Base-by-base conservation (phyloP, 2,888 invertebrate species). In the Eudemis profundana region DNA sequence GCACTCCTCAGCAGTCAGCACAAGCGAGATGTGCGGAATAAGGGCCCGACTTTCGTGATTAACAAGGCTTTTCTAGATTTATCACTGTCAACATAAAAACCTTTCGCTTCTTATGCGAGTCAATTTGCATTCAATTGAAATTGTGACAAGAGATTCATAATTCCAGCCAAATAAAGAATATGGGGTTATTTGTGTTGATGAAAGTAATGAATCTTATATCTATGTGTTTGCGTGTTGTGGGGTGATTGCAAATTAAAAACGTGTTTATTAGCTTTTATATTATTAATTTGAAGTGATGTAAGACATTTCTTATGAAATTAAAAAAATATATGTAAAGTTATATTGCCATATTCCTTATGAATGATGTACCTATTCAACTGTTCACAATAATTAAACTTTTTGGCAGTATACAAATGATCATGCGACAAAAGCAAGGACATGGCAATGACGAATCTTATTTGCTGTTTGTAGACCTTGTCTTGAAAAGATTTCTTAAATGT, bases 401-500 rank as follows among this genome's bases (percentile, higher is more conserved):
- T 27, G 36, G 7, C 23, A 38, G 27, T 36, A 46, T 10, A 62
- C 14, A 29, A 61, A 40, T 62, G 19, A 46, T 23, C 38, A 54
- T 27, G 14, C 10, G 47, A 38, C 40, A 40, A 40, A 49, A 42
- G 15, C 56, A 47, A 56, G 36, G 38, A 38, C 42, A 17, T 42
- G 3, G 42, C 29, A 56, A 56, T 51, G 61, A 46, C 51, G 23
- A 53, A 42, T 42, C 33, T 19, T 15, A 17, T 38, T 38, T 10
- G 23, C n/a, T 36, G 7, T 15, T 42, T n/a, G 19, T 4, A 27
- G 29, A 50, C 14, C 47, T n/a, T 47, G 27, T 27, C 14, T 47
- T 21, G 47, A 47, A 47, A 19, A 50, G 4, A 17, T 29, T 63
- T 33, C 56, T 49, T 57, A 42, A 50, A 57, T 57, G 50, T 57